phyloP scores from a whole-genome alignment of 2,888 invertebrate genomes.

The Napeogenes inachia region DNA sequence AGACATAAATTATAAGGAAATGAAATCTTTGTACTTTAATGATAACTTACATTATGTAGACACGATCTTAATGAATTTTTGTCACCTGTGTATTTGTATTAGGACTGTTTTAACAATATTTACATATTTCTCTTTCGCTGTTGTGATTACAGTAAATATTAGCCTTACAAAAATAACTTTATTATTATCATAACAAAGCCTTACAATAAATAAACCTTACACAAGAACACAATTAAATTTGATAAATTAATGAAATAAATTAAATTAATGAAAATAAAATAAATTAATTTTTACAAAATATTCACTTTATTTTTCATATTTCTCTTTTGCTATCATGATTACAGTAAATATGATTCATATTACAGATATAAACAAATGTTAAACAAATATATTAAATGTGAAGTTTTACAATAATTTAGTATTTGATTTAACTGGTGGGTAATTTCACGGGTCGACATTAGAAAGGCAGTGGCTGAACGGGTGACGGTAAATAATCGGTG shows the following conservation, averaged over 20 bases:
- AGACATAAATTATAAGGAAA: constrained; percentile 67
- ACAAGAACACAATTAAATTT: too few species aligned
- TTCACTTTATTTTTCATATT: background rate
- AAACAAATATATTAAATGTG: background rate
- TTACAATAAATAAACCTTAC: too few species aligned
- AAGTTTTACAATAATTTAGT: constrained; percentile 24
- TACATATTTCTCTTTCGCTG: too few species aligned
- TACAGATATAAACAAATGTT: background rate
- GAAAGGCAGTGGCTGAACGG: constrained; percentile 61
- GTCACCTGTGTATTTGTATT: constrained; percentile 10
- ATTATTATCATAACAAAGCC: too few species aligned
- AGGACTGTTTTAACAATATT: background rate
- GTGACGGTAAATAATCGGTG: constrained; percentile 63
- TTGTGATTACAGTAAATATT: too few species aligned
- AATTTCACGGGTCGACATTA: constrained; percentile 49
- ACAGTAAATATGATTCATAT: background rate
- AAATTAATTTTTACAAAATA: too few species aligned
- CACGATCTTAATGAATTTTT: constrained; percentile 14
- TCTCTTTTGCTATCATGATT: background rate
- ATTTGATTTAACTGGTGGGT: constrained; percentile 24
- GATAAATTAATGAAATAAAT: too few species aligned
- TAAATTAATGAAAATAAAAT: too few species aligned
- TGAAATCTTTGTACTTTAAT: constrained; percentile 49
- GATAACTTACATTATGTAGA: constrained; percentile 19
- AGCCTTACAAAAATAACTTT: too few species aligned